Conservation (phyloP, 2,113 vertebrate species). For the Muntiacus reevesi region DNA sequence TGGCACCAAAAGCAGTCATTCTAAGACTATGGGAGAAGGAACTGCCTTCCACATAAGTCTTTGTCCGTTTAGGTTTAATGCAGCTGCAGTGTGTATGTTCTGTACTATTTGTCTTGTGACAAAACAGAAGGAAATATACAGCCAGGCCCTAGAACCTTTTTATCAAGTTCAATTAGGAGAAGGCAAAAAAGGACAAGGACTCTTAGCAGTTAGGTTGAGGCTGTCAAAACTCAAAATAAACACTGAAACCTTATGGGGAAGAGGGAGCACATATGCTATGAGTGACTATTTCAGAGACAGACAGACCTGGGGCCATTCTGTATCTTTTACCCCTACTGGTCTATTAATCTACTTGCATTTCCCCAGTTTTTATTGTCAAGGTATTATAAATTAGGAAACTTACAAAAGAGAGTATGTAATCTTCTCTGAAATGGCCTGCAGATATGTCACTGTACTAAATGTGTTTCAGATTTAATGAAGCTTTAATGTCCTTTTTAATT, state of each 20-base stretch:
- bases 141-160: constrained; percentile 7
- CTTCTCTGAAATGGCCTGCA: constrained; percentile 88
- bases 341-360: constrained; percentile 62
- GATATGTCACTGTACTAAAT: constrained; percentile 92
- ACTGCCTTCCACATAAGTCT: not conserved
- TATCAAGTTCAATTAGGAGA: not conserved
- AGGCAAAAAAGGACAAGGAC: constrained; percentile 3
- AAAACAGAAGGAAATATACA: constrained; percentile 4
- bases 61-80: not conserved
- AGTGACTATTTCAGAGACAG: constrained; percentile 11
- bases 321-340: constrained; percentile 58
- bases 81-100: not conserved
- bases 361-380: constrained; percentile 81
- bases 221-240: constrained; percentile 16
- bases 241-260: not conserved
- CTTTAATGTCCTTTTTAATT: constrained; percentile 92
- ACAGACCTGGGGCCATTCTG: not conserved
- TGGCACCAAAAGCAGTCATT: not conserved
- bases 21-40: not conserved
- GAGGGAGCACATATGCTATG: not conserved
- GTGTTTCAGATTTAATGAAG: constrained; percentile 93
- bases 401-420: constrained; percentile 87
- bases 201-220: not conserved
- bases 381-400: constrained; percentile 89
- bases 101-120: not conserved